Evolutionary conservation across 2,113 vertebrate species (phyloP), one percentile per base, ranked within the genome.

Genomic region (Notarius lentiginosus): DNA sequence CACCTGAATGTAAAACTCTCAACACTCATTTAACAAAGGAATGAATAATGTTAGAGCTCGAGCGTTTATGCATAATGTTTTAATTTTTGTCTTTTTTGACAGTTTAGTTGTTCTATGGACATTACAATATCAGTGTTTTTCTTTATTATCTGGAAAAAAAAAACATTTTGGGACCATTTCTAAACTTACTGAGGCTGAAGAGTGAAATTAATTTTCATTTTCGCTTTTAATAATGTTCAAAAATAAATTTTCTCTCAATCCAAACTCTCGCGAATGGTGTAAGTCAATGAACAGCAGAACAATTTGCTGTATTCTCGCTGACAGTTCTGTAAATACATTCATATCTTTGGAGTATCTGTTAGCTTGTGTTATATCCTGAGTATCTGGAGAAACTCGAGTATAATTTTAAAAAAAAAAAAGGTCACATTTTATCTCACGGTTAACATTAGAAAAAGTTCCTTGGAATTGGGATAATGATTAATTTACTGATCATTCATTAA

Each of bases 401-500:
- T 53, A 12, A 17, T 55, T 27, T 2, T 20, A n/a, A n/a, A n/a
- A n/a, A n/a, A 53, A 1, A 2, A 12, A 2, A 55, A 27, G 24
- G 11, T 75, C 49, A 53, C 6, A 30, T 10, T 1, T 56, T 30
- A 27, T 58, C 55, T 79, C 11, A 5, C 24, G 30, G 30, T 41
- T 81, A 60, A 41, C 30, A 12, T 9, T 58, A 81, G 7, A 47
- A 61, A 61, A 14, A 24, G 56, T 61, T 61, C 4, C 56, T 61
- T 22, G 1, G 27, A 10, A 51, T 66, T 27, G 7, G 49, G 80
- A 11, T 65, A 88, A 79, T 84, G 55, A 84, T 84, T 79, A n/a
- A 73, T 88, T 51, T 60, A 51, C 63, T 80, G 73, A 87, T 84
- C 15, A 60, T 47, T 87, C n/a, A 51, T 18, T 70, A 63, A 61